Percentiles rank a stretch among this genome's conserved stretches.
Conservation (phyloP, 1,140 invertebrate genomes). For the Drosophila ohnishii region DNA sequence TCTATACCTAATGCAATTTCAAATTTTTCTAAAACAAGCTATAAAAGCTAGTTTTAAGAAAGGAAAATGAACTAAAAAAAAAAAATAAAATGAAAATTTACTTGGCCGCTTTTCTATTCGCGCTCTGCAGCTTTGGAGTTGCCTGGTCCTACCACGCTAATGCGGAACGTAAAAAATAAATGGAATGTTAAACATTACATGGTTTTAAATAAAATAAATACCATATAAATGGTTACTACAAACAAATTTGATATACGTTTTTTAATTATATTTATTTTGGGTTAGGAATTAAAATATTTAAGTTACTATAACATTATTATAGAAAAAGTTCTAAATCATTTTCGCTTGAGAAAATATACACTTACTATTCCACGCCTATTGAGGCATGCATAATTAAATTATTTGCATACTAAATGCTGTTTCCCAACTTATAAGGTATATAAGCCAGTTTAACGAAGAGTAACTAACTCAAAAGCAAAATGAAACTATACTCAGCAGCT, state of each 20-base stretch:
- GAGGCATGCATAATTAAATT: background rate
- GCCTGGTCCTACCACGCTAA: constrained; percentile 5
- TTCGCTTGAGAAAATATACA: no score
- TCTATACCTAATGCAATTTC: background rate
- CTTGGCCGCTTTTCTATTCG: constrained; percentile 4
- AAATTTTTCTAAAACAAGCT: background rate
- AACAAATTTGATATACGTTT: no score
- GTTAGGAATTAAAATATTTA: no score
- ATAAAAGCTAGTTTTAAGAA: background rate
- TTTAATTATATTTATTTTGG: background rate
- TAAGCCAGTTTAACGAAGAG: background rate
- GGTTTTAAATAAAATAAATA: background rate
- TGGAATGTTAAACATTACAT: no score
- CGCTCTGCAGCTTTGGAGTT: background rate
- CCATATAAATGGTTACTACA: background rate
- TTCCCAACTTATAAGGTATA: background rate
- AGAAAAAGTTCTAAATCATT: no score
- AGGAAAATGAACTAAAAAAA: background rate
- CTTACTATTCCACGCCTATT: background rate
- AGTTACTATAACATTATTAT: no score
- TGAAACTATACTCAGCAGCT: background rate
- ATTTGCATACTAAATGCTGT: background rate
- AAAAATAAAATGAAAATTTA: background rate
- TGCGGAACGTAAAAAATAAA: background rate
- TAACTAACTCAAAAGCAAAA: background rate